Evolutionary conservation across 2,888 invertebrate genomes (phyloP), one percentile per base, ranked within the genome.

Genomic region (Drosophila basisetae): DNA sequence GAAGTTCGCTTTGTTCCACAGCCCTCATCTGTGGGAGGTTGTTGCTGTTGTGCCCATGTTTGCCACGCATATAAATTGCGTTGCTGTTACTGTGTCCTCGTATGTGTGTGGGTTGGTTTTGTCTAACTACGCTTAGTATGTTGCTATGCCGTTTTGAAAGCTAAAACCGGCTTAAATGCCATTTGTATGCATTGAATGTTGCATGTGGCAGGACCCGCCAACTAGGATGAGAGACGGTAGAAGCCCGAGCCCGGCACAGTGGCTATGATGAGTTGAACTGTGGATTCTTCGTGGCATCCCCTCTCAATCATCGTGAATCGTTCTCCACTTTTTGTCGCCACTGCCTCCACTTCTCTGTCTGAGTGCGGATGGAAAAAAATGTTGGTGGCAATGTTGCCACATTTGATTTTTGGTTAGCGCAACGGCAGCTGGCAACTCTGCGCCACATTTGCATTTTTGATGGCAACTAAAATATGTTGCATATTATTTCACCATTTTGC

Each of bases 151-250:
- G 67, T 82, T 84, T 77, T 61, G 60, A 76, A 73, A 81, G 68
- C 80, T 80, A 83, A 84, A 87, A 85, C 91, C 84, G 76, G 81
- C 91, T 91, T 91, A 88, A 91, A 90, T 89, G 90, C 82, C 86
- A 91, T 92, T 91, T 91, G 89, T 91, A 91, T 91, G 91, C 91
- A 92, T 89, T 92, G 91, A 83, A 86, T 92, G 92, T 82, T 90
- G 82, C 86, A 83, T 88, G 84, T 78, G 75, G 49, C 62, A 67
- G 75, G 68, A 74, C 54, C 75, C 53, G 61, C 56, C 67, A 68
- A 64, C 68, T 47, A 80, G 78, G 70, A 76, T 65, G 33, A 63
- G 54, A 63, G 55, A 22, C 47, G 37, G 37, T 35, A 37, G 10
- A 49, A 61, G 33, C 30, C 18, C 62, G 52, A 66, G n/a, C 35